Evolutionary conservation across 2,888 invertebrate species (phyloP).

Genomic region (Agonopterix alstromeriana): DNA sequence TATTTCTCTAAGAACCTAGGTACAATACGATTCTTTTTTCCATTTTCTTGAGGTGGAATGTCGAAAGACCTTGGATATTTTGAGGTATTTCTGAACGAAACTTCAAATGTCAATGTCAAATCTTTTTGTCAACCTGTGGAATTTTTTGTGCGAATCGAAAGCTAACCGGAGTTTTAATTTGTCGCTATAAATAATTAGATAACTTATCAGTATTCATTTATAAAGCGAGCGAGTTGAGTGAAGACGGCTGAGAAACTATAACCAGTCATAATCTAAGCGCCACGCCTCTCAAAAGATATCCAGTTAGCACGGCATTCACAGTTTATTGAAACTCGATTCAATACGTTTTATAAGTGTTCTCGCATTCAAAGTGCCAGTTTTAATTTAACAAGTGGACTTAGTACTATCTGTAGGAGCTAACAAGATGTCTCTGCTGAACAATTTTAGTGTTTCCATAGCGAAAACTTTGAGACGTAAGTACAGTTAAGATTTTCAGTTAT

Average conservation of each 20-base stretch:
- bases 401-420: slow-evolving; percentile 9
- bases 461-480: slow-evolving; percentile 61
- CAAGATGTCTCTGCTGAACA: slow-evolving; percentile 60
- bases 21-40: too few species aligned
- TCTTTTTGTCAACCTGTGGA: too few species aligned
- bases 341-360: neutral
- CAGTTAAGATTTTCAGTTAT: neutral
- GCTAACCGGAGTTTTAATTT: too few species aligned
- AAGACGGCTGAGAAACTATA: slow-evolving; percentile 5
- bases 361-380: neutral
- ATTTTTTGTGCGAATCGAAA: too few species aligned
- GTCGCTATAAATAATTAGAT: slow-evolving; percentile 5
- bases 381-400: slow-evolving; percentile 12
- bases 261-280: slow-evolving; percentile 30
- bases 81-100: too few species aligned
- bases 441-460: slow-evolving; percentile 58
- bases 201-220: slow-evolving; percentile 24
- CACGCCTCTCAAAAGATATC: slow-evolving; percentile 39
- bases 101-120: too few species aligned
- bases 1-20: too few species aligned
- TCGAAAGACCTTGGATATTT: too few species aligned
- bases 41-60: too few species aligned
- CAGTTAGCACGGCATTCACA: slow-evolving; percentile 3
- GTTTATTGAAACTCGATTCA: neutral
- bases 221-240: neutral